Conservation (phyloP, 53 echinoderm and acorn worm genomes). For the Pentamera pediparva region DNA sequence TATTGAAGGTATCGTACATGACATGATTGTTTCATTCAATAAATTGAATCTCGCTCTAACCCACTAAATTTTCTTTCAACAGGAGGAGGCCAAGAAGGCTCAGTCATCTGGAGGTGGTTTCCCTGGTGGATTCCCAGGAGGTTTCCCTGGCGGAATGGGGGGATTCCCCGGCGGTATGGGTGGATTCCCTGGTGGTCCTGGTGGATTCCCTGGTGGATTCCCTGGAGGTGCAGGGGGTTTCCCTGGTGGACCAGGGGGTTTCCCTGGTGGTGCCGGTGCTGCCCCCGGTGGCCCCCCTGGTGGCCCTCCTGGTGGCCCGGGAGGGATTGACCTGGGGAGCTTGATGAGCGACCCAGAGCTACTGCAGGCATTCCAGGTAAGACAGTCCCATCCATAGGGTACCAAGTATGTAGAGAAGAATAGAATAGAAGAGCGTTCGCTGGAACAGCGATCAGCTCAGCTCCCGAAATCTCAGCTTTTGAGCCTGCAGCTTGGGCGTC, state of each 20-base stretch:
- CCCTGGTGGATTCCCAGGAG: constrained; percentile 18
- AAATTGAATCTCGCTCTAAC: too few relatives aligned
- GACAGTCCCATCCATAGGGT: too few relatives aligned
- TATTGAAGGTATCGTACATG: too few relatives aligned
- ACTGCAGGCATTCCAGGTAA: constrained; percentile 81
- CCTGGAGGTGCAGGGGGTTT: constrained; percentile 27
- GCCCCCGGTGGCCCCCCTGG: constrained; percentile 29
- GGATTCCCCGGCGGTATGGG: too few relatives aligned
- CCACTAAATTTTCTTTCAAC: too few relatives aligned
- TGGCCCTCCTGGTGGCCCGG: constrained; percentile 53
- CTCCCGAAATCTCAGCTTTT: too few relatives aligned
- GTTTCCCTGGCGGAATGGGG: constrained; percentile 58
- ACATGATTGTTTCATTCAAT: too few relatives aligned
- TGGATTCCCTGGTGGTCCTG: constrained; percentile 36
- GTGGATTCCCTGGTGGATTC: constrained; percentile 51
- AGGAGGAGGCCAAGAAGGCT: constrained; percentile 29
- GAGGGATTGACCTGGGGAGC: constrained; percentile 45
- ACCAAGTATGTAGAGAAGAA: too few relatives aligned
- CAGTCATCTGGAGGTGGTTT: not conserved
- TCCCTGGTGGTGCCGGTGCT: constrained; percentile 29
- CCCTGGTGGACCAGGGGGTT: constrained; percentile 21
- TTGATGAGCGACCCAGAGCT: constrained; percentile 90
- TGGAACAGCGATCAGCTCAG: too few relatives aligned
- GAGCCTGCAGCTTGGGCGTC: too few relatives aligned
- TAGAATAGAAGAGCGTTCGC: too few relatives aligned